phyloP scores from a whole-genome alignment of 2,797 vertebrate species.

The Clarias platycephalus region DNA sequence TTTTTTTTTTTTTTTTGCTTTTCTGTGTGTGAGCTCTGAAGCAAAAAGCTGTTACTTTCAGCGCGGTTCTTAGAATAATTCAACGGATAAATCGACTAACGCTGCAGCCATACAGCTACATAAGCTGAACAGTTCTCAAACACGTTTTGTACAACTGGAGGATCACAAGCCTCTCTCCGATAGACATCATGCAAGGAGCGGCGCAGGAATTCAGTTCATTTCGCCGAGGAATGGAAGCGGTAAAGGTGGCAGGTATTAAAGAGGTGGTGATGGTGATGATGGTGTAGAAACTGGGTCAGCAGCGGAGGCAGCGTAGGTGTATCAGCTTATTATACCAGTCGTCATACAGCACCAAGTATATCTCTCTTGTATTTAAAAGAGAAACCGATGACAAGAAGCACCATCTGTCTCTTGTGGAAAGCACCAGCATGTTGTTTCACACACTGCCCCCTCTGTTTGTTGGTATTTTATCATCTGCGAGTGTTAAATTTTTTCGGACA shows the following conservation, averaged over 20 bases:
- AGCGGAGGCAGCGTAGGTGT: background rate
- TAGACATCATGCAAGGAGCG: background rate
- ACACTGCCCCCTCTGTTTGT: conserved; percentile 15
- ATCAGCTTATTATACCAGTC: background rate
- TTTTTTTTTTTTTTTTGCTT: background rate
- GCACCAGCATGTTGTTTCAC: background rate
- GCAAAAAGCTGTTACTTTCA: background rate
- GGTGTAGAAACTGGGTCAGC: too few species aligned
- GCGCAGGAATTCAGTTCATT: background rate
- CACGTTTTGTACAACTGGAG: too few species aligned
- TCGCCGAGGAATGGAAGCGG: too few species aligned
- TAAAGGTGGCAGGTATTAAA: background rate
- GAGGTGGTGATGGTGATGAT: too few species aligned
- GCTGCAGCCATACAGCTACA: background rate
- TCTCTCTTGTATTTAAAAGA: background rate
- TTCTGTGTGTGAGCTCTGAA: background rate
- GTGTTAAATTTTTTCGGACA: background rate
- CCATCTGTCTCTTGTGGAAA: background rate
- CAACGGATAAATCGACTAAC: background rate
- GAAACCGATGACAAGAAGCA: background rate
- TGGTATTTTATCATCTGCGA: background rate
- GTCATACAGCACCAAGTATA: background rate
- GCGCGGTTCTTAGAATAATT: background rate
- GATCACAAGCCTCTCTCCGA: background rate
- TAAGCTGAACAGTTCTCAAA: too few species aligned